Percentiles rank a stretch among this genome's conserved stretches.
Conservation (phyloP, 2,797 vertebrate species). For the Girardinus metallicus region DNA sequence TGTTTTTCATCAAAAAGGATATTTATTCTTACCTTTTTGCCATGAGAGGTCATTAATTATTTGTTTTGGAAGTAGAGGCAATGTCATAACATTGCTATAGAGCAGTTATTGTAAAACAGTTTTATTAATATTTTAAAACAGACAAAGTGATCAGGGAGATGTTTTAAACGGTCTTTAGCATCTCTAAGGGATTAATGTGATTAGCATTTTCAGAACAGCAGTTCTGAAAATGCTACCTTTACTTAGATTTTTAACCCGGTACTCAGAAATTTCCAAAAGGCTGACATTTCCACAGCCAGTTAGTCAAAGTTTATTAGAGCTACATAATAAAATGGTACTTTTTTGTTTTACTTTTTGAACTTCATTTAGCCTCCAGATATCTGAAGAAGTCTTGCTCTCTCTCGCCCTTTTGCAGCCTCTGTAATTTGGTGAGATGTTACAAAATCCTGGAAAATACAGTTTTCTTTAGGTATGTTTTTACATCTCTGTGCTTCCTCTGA, state of each 20-base stretch:
- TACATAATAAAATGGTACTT: neutral
- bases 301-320: neutral
- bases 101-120: neutral
- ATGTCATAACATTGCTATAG: neutral
- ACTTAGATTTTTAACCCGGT: neutral
- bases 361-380: neutral
- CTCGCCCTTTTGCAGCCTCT: neutral
- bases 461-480: neutral
- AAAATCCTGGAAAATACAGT: neutral
- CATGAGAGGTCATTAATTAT: neutral
- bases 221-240: too few species aligned
- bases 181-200: neutral
- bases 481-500: neutral
- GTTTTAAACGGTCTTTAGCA: neutral
- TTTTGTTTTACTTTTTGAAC: neutral
- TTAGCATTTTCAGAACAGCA: neutral
- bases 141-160: neutral
- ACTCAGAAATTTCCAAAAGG: neutral
- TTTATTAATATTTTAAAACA: neutral
- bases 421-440: neutral
- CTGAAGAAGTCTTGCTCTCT: neutral
- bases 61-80: neutral
- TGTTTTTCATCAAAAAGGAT: neutral
- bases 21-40: neutral
- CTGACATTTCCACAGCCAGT: neutral